Evolutionary conservation across 2,888 invertebrate genomes (phyloP).

Genomic region (Halocaridina rubra): DNA sequence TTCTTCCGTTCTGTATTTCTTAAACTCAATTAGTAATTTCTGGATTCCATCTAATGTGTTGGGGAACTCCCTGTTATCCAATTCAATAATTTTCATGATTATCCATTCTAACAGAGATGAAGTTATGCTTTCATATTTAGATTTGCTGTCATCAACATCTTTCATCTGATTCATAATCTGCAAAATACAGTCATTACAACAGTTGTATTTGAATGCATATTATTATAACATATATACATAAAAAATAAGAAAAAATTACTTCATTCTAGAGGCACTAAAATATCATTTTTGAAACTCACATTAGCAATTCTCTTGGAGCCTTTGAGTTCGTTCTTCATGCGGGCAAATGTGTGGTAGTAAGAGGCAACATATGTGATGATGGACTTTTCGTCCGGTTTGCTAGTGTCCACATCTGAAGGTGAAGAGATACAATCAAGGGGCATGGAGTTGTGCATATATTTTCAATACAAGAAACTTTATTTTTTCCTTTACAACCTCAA

Average conservation of each 20-base stretch:
- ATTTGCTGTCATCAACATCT: slow-evolving; percentile 92
- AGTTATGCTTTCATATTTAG: slow-evolving; percentile 86
- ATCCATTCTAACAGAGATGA: slow-evolving; percentile 94
- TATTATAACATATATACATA: no score
- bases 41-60: slow-evolving; percentile 96
- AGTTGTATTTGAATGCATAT: no score
- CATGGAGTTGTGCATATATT: no score
- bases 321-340: slow-evolving; percentile 98
- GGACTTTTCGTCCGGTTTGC: slow-evolving; percentile 95
- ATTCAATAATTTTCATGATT: slow-evolving; percentile 80
- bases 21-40: slow-evolving; percentile 87
- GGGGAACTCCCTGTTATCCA: slow-evolving; percentile 89
- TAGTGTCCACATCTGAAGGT: slow-evolving; percentile 87
- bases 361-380: slow-evolving; percentile 99
- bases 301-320: slow-evolving; percentile 97
- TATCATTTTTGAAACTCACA: no score
- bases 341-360: slow-evolving; percentile 98
- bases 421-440: neutral
- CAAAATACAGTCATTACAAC: no score
- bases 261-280: no score
- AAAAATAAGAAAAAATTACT: neutral
- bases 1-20: slow-evolving; percentile 94
- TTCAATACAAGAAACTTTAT: no score
- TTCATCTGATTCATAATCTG: slow-evolving; percentile 96
- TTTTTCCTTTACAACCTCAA: no score